phyloP scores from a whole-genome alignment of 1,140 invertebrate genomes.

The Atta cephalotes region DNA sequence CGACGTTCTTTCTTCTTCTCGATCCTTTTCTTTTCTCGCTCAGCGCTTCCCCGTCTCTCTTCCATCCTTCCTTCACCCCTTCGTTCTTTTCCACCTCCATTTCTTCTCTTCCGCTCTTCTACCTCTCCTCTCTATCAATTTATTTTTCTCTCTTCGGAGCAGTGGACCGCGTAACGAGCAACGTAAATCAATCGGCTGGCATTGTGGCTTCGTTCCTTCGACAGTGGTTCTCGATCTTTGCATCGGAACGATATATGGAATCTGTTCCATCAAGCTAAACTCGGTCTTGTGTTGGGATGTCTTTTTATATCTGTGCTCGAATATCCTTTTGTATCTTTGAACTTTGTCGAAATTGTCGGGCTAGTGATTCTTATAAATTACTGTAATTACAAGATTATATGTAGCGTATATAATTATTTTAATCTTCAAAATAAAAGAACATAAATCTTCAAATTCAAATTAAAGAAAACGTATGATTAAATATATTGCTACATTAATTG shows the following conservation, averaged over 20 bases:
- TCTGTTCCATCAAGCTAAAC: background rate
- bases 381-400: background rate
- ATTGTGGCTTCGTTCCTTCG: conserved; percentile 82
- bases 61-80: conserved; percentile 16
- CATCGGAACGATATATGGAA: conserved; percentile 13
- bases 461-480: background rate
- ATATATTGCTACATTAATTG: background rate
- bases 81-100: conserved; percentile 2
- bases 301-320: background rate
- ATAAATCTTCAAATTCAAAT: background rate
- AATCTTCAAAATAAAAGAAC: background rate
- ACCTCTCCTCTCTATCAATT: conserved; percentile 83
- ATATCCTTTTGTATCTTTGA: background rate
- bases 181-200: conserved; percentile 86
- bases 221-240: conserved; percentile 72
- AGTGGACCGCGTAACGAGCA: conserved; percentile 86
- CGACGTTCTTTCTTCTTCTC: background rate
- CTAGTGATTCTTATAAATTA: background rate
- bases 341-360: background rate
- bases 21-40: conserved; percentile 41
- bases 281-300: background rate
- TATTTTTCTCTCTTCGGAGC: conserved; percentile 85
- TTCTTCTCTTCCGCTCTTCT: conserved; percentile 37
- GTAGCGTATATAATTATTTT: background rate
- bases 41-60: conserved; percentile 1